These are phyloP conservation scores for Nomada lathburiana DNA, from an alignment of 2,888 invertebrate species.

Conservation along the genomic window DNA sequence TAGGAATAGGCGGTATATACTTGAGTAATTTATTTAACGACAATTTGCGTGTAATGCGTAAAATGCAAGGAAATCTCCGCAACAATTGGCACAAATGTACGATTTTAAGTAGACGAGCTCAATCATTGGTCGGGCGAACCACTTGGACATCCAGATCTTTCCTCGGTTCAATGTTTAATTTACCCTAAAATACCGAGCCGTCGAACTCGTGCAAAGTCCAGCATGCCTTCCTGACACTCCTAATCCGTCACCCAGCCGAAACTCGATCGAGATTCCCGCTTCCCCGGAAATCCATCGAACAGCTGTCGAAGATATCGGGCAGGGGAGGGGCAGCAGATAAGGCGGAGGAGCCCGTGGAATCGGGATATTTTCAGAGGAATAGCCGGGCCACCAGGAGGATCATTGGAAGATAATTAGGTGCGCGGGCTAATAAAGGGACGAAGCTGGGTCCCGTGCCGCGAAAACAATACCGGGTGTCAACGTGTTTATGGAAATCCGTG, in stretches of 20 bases:
- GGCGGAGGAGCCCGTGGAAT: not conserved
- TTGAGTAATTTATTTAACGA: too few relatives aligned
- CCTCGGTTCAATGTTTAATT: not conserved
- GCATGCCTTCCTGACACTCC: not conserved
- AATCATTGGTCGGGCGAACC: too few relatives aligned
- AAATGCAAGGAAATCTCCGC: too few relatives aligned
- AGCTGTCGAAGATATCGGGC: constrained; percentile 29
- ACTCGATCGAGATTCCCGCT: not conserved
- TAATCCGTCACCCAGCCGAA: not conserved
- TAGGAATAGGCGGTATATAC: too few relatives aligned
- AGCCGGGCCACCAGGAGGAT: constrained; percentile 4
- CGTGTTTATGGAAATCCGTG: constrained; percentile 81
- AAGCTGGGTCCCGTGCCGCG: constrained; percentile 56
- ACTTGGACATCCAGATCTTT: not conserved
- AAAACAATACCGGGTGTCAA: constrained; percentile 77
- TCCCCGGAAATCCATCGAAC: constrained; percentile 1
- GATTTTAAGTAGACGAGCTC: too few relatives aligned
- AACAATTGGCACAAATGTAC: too few relatives aligned
- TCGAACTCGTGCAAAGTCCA: not conserved
- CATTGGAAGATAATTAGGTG: constrained; percentile 70
- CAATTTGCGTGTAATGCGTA: too few relatives aligned
- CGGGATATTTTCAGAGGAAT: constrained; percentile 15
- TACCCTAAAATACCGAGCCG: not conserved
- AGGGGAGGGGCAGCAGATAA: not conserved
- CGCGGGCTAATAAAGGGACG: constrained; percentile 61